Evolutionary conservation across 2,113 vertebrate genomes (phyloP).

Genomic region (Percopsis transmontana): DNA sequence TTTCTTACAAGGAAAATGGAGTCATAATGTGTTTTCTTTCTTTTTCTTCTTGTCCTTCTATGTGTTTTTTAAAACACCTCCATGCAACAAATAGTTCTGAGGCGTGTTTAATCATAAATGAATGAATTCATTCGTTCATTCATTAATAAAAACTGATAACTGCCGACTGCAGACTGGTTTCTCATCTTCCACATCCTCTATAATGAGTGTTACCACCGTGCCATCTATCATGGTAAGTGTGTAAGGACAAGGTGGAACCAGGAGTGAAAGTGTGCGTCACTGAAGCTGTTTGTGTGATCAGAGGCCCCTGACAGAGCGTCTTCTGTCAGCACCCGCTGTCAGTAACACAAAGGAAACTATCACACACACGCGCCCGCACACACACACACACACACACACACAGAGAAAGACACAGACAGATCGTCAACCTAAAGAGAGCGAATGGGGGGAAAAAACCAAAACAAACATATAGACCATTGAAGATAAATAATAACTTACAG

Average conservation of each 20-base stretch:
- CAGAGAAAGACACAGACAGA: conserved; percentile 38
- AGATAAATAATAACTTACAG: too few species aligned
- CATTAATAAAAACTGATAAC: too few species aligned
- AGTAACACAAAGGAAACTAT: conserved; percentile 59
- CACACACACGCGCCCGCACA: conserved; percentile 44
- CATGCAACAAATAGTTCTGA: neutral
- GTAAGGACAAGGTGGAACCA: conserved; percentile 24
- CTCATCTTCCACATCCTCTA: neutral
- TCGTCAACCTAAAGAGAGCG: conserved; percentile 30
- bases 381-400: conserved; percentile 12
- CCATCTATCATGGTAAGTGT: conserved; percentile 10
- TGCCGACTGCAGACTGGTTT: too few species aligned
- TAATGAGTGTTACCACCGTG: neutral
- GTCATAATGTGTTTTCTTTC: neutral
- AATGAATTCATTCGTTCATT: too few species aligned
- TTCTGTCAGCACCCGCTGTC: conserved; percentile 68
- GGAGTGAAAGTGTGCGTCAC: conserved; percentile 62
- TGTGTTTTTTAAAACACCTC: neutral
- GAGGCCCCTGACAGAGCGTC: conserved; percentile 70
- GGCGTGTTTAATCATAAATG: neutral
- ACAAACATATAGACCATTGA: neutral
- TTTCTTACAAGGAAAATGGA: conserved; percentile 10
- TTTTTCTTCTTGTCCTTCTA: neutral
- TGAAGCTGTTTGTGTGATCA: conserved; percentile 64
- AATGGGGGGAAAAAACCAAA: conserved; percentile 2